Conservation (phyloP, 1,140 invertebrate species). For the Drosophila simulans region DNA sequence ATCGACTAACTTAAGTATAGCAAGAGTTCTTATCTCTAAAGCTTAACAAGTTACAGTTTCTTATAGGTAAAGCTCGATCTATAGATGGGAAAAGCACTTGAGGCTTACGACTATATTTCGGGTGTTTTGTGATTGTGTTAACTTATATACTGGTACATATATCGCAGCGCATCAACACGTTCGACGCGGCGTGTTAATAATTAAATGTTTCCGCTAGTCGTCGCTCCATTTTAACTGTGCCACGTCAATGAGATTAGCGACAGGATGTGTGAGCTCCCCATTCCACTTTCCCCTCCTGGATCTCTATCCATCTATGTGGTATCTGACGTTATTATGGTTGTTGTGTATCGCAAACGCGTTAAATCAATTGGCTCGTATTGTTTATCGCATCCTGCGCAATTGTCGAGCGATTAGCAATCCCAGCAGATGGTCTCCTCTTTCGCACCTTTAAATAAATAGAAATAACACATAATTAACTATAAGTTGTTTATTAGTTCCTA, state of each 20-base stretch:
- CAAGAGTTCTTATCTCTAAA: no score
- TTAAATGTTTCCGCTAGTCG: slow-evolving; percentile 62
- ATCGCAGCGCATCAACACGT: slow-evolving; percentile 45
- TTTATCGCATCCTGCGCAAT: slow-evolving; percentile 53
- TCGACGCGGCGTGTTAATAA: slow-evolving; percentile 64
- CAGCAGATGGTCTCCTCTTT: background rate
- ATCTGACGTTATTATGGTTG: slow-evolving; percentile 15
- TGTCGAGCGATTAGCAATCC: slow-evolving; percentile 9
- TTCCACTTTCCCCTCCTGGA: slow-evolving; percentile 1
- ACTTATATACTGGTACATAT: slow-evolving; percentile 7
- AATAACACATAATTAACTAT: background rate
- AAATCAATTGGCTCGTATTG: slow-evolving; percentile 52
- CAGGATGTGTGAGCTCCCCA: slow-evolving; percentile 44
- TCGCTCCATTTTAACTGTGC: slow-evolving; percentile 39
- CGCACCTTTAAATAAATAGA: background rate
- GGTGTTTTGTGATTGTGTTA: no score
- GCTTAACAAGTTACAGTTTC: no score
- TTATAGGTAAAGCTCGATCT: no score
- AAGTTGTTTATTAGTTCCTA: no score
- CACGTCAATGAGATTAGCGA: slow-evolving; percentile 60
- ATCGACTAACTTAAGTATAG: no score
- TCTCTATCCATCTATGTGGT: background rate
- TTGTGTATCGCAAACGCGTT: slow-evolving; percentile 29
- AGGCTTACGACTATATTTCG: no score
- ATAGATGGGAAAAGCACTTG: no score